Percentiles rank a stretch among this genome's conserved stretches.
Evolutionary conservation across 1,140 invertebrate genomes (phyloP).

Genomic region (Limonius californicus): DNA sequence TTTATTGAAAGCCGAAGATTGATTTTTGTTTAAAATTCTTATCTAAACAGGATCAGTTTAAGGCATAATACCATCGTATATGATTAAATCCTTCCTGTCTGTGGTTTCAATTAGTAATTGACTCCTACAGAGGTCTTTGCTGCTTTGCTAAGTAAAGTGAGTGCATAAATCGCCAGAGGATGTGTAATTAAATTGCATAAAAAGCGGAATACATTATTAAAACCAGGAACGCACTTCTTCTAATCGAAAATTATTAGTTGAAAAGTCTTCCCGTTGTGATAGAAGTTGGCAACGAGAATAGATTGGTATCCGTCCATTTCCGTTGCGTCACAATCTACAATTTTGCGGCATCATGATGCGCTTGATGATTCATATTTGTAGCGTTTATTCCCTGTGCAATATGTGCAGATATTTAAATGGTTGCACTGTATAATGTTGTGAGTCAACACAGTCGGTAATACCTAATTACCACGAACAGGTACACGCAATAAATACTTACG

Average conservation of each 20-base stretch:
- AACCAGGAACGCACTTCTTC: too few relatives aligned
- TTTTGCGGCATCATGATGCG: background rate
- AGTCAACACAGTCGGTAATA: too few relatives aligned
- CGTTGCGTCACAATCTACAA: background rate
- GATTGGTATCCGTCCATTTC: constrained; percentile 1
- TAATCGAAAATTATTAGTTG: too few relatives aligned
- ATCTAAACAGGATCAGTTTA: too few relatives aligned
- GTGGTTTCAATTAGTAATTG: background rate
- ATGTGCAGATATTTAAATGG: background rate
- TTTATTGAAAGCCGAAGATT: too few relatives aligned
- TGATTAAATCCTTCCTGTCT: constrained; percentile 6
- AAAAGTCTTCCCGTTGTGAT: too few relatives aligned
- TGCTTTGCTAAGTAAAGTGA: background rate
- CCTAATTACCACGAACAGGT: too few relatives aligned
- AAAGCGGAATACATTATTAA: background rate
- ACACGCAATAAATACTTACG: too few relatives aligned
- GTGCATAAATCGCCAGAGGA: background rate
- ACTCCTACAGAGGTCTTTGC: too few relatives aligned
- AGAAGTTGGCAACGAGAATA: too few relatives aligned
- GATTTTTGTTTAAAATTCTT: too few relatives aligned
- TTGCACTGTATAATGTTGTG: too few relatives aligned
- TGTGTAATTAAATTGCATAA: background rate
- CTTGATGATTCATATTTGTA: constrained; percentile 3
- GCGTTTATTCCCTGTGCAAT: background rate
- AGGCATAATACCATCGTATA: background rate